Base-by-base conservation (phyloP, 2,797 vertebrate species). In the Ispidina picta region DNA sequence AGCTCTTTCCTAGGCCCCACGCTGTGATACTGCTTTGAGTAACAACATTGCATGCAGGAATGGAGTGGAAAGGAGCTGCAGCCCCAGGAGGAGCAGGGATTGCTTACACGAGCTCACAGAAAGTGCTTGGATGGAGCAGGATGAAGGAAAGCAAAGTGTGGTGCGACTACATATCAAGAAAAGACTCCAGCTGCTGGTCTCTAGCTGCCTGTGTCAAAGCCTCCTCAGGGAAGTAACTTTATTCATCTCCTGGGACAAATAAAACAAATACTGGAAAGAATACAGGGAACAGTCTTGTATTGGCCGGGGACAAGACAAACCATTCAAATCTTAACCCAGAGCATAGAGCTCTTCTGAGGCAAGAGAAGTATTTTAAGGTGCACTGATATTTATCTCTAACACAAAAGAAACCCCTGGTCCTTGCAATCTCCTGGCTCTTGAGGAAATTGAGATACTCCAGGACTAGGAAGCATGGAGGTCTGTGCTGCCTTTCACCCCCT, bases 21-120 rank as follows among this genome's bases (percentile, higher is more conserved):
- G 12, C 91, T 93, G 94, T 35, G 91, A 62, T 55, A 54, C 62
- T 95, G 92, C 94, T 95, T 95, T 95, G 94, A 95, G 77, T 94
- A 95, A 94, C 91, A 95, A 95, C 94, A 96, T 52, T 72, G 74
- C 74, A 73, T 48, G 91, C 58, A 64, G 91, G 62, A 95, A 85
- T 26, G 39, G 82, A 90, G 90, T 80, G 63, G 73, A 83, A 93
- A 83, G 86, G 73, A 75, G 59, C 77, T 93, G 56, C 74, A 91
- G 60, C 71, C 88, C 77, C 63, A 72, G 63, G 63, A 94, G 60
- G 77, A 82, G 72, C 72, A 71, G 51, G 54, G 75, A 44, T 91
- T 86, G 74, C 83, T 95, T 92, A 92, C 44, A 68, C 0, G 12
- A 95, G 83, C 33, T 88, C 39, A 16, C 4, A 2, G 85, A 92